A percentile compares a stretch with the other conserved stretches of the same genome.
phyloP scores from a whole-genome alignment of 2,888 invertebrate genomes.

The Melipona bicolor region DNA sequence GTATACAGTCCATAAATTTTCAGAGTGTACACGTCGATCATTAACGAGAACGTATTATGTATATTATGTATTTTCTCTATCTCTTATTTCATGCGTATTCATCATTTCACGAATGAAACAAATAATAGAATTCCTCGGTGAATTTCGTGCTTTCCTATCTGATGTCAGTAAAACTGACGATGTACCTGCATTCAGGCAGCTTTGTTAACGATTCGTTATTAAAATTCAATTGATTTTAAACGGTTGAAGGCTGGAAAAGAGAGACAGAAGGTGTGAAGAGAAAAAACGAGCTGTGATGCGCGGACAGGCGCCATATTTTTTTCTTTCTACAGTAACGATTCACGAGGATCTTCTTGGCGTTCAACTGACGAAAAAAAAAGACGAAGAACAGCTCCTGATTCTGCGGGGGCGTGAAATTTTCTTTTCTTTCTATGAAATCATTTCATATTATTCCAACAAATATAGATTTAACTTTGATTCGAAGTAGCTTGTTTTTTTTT shows the following conservation, averaged over 20 bases:
- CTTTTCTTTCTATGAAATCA: constrained; percentile 16
- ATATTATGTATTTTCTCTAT: constrained; percentile 9
- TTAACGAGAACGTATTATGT: background rate
- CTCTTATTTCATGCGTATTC: constrained; percentile 10
- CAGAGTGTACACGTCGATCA: background rate
- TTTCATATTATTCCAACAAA: constrained; percentile 16
- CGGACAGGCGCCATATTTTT: constrained; percentile 32
- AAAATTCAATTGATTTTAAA: constrained; percentile 63
- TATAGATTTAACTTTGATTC: background rate
- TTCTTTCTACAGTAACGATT: constrained; percentile 8
- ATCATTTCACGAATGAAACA: background rate
- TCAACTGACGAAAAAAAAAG: constrained; percentile 23
- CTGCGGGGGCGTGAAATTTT: constrained; percentile 23
- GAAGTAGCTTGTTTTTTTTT: background rate
- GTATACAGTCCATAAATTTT: background rate
- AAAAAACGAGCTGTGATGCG: background rate
- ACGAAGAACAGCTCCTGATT: constrained; percentile 3
- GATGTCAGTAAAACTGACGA: constrained; percentile 13
- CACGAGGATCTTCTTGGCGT: constrained; percentile 39
- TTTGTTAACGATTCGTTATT: constrained; percentile 68
- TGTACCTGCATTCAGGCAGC: constrained; percentile 31
- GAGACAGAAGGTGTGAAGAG: background rate
- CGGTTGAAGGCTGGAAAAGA: background rate
- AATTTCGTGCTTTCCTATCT: constrained; percentile 22
- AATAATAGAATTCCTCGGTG: constrained; percentile 7